Base-by-base conservation (phyloP, 2,113 vertebrate genomes). In the Boulengeromyrus knoepffleri region DNA sequence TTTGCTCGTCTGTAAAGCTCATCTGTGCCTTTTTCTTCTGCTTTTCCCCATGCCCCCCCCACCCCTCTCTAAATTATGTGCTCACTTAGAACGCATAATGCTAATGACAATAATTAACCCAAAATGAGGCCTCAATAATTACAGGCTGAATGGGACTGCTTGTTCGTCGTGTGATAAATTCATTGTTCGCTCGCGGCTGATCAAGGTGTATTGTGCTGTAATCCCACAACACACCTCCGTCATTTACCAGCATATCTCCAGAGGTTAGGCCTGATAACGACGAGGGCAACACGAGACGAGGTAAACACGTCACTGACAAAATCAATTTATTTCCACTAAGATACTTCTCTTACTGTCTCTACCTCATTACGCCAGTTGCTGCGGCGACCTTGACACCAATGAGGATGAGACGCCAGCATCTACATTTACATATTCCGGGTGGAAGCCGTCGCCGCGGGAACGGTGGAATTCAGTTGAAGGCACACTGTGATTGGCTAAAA, bases 81-180 rank as follows among this genome's bases (percentile, higher is more conserved):
- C 96, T 96, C 97, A 97, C 97, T 95, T 93, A 96, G 96, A 97
- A 97, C 96, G 97, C 96, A 97, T 97, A 97, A 97, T 95, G 94
- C 97, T 98, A 98, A 99, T 98, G 97, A 98, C 97, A 97, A 97
- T 98, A 98, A 98, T 99, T 98, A 99, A 97, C 97, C 97, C 94
- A 94, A 97, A 97, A 98, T 96, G 97, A 96, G 97, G 97, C 96
- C 96, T 97, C 97, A 98, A 98, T 99, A 98, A 99, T 98, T 97
- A 97, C 91, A 92, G 95, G 93, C 95, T 93, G 92, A 85, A 95
- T 96, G 96, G 96, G 93, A 94, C 93, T 93, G 92, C 93, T 94
- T 93, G 95, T 96, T 95, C 92, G 93, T 88, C 87, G 94, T 91
- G 93, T n/a, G 52, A 93, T 92, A 91, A 93, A 95, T 94, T 92